Base-by-base conservation (phyloP, 2,113 vertebrate genomes). In the Butorides virescens region DNA sequence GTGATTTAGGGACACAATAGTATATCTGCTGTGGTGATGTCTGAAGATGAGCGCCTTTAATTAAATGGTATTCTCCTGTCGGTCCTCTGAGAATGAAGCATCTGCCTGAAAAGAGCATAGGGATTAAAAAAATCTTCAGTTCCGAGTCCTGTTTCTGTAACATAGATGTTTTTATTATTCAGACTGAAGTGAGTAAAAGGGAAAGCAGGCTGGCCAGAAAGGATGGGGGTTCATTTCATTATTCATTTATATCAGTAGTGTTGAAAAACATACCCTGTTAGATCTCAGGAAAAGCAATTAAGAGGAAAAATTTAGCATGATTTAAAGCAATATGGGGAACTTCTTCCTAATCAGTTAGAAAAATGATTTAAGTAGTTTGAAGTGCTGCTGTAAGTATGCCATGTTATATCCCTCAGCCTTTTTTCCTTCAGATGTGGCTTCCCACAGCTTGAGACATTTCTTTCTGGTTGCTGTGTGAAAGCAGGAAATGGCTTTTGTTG, bases 401-500 rank as follows among this genome's bases (percentile, higher is more conserved):
- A 15, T 88, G 71, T 78, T 93, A 10, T 66, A 76, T 50, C 74
- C 67, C 75, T 46, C 86, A 58, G 86, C 46, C 78, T 91, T 81
- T 89, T 78, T 87, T 80, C 65, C 87, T 82, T 95, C 92, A 95
- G 92, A 95, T 95, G 95, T 95, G 95, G 96, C 89, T 97, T 95
- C 91, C 92, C 95, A 81, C 95, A 94, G 95, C 92, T 95, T 73
- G 75, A 95, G 94, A 91, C 21, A 14, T 91, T 89, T 79, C 88
- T 91, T 67, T 52, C 79, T 86, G 61, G 36, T 90, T 87, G 66
- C 91, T 94, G 89, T 82, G 91, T 92, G 87, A 95, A 92, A 97
- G 96, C 95, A 96, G 97, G 97, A 97, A 95, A 95, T 83, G 89
- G 91, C 87, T 91, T 97, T 95, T 95, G 93, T 76, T 65, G 84